Base-by-base conservation (phyloP, 2,113 vertebrate genomes). In the Manacus vitellinus region DNA sequence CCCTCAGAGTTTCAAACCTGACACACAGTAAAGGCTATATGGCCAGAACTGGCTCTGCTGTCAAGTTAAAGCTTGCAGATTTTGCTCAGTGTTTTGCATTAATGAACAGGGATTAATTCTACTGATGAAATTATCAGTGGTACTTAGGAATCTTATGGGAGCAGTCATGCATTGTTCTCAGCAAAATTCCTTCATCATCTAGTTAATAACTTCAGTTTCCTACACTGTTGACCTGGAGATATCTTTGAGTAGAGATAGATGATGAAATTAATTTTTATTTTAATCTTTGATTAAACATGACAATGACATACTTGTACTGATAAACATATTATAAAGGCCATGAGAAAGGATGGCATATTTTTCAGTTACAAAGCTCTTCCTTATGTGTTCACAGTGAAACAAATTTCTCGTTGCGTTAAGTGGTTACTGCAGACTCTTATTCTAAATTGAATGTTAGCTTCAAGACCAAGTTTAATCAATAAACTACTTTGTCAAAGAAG, bases 181-280 rank as follows among this genome's bases (percentile, higher is more conserved):
- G 94, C 85, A 96, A 82, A 94, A 75, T 94, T 96, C 58, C 73
- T 83, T 85, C 54, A 85, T 84, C 91, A 79, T 91, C 72, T 78
- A 85, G 68, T 95, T 93, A 95, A 90, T 95, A 96, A 95, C 79
- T 95, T 93, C 14, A 79, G 58, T 91, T 97, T 96, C 82, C 75
- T 95, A 88, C 70, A 52, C 65, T 95, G 82, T 95, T 97, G 86
- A 95, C 81, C 92, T 58, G 88, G 62, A 94, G 66, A 90, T 85
- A 90, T 74, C 82, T 94, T 95, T 77, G 52, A 93, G 43, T 15
- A 46, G 61, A 94, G 62, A 81, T 21, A 31, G 49, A 88, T 70
- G 75, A 84, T 74, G 25, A 94, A 95, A 95, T 82, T 76, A 94
- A 52, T 79, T 92, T 96, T 91, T 87, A 58, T 90, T 89, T 54